Conservation (phyloP, 1,140 invertebrate genomes). For the Pseudomyrmex cubaensis region DNA sequence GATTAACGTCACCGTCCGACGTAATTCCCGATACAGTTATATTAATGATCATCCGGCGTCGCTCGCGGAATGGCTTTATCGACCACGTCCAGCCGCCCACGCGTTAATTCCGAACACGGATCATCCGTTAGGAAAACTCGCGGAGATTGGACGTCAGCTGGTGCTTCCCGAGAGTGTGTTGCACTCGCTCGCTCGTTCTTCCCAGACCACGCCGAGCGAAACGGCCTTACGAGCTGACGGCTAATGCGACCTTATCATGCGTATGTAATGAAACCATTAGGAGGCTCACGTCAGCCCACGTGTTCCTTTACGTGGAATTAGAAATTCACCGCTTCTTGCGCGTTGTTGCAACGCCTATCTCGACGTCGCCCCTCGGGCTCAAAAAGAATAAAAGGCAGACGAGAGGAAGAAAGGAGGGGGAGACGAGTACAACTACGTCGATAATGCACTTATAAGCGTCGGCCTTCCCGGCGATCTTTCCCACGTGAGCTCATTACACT, state of each 20-base stretch:
- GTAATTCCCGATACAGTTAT: conserved; percentile 42
- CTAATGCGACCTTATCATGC: conserved; percentile 59
- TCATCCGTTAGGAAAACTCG: conserved; percentile 57
- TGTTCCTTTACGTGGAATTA: conserved; percentile 46
- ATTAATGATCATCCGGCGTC: conserved; percentile 37
- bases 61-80: conserved; percentile 41
- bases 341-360: conserved; percentile 25
- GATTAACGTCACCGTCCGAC: conserved; percentile 7
- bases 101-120: conserved; percentile 27
- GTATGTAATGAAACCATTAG: conserved; percentile 62
- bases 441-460: conserved; percentile 52
- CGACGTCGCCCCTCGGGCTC: conserved; percentile 16
- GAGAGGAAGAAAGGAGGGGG: not conserved
- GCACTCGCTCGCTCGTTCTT: conserved; percentile 8
- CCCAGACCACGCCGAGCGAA: not conserved
- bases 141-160: conserved; percentile 47
- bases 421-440: not conserved
- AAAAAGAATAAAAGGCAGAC: not conserved
- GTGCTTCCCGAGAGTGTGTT: conserved; percentile 15
- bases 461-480: conserved; percentile 44
- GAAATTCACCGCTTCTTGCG: conserved; percentile 41
- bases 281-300: conserved; percentile 34
- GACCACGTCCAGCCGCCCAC: conserved; percentile 31
- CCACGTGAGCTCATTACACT: conserved; percentile 49
- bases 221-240: conserved; percentile 21